Evolutionary conservation across 2,888 invertebrate genomes (phyloP).

Genomic region (Tachystola acroxantha): DNA sequence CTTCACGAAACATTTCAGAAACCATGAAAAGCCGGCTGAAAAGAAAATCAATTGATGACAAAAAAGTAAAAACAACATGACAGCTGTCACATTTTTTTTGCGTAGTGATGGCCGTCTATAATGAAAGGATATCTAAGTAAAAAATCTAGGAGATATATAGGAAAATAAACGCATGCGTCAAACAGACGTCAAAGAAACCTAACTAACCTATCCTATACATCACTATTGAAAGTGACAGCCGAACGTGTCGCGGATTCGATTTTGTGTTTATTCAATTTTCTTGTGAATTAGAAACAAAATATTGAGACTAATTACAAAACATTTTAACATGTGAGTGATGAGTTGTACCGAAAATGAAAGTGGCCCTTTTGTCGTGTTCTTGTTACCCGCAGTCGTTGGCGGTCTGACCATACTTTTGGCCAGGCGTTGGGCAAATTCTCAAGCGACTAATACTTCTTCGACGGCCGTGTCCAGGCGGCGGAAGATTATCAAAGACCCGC

Average conservation of each 20-base stretch:
- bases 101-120: no score
- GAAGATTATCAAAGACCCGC: constrained; percentile 72
- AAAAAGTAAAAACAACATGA: no score
- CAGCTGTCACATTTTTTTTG: no score
- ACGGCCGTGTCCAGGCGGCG: constrained; percentile 71
- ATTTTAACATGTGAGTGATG: constrained; percentile 77
- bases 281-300: constrained; percentile 46
- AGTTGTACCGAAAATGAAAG: constrained; percentile 78
- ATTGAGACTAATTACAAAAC: constrained; percentile 51
- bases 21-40: not conserved
- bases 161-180: no score
- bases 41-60: constrained; percentile 1
- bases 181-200: no score
- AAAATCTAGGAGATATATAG: no score
- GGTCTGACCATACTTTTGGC: constrained; percentile 72
- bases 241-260: not conserved
- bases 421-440: constrained; percentile 69
- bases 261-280: constrained; percentile 16
- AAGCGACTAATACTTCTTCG: constrained; percentile 63
- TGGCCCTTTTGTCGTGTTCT: constrained; percentile 77
- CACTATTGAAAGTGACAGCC: no score
- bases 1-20: not conserved
- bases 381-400: constrained; percentile 72
- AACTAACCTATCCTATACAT: no score
- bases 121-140: no score